These are phyloP conservation scores for Lateolabrax maculatus DNA, from an alignment of 2,797 vertebrate species.

Conservation along the genomic window DNA sequence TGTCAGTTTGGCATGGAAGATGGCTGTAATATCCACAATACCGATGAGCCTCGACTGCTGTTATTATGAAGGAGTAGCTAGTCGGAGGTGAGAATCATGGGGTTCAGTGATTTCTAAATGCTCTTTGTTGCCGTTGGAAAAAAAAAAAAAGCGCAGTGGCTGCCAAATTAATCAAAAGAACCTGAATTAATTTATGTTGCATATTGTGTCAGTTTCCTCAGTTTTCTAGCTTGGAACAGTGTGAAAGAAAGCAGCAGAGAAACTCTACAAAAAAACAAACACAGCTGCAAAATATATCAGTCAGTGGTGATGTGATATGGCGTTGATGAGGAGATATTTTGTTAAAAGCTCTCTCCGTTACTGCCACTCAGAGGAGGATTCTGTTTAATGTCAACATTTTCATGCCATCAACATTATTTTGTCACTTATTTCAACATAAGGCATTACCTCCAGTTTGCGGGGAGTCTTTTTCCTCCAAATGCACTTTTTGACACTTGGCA, in stretches of 20 bases:
- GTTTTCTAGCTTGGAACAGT: not conserved
- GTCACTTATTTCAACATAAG: not conserved
- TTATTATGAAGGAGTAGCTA: not conserved
- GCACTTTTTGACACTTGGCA: not conserved
- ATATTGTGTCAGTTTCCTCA: not conserved
- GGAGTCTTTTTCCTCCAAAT: not conserved
- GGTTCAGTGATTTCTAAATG: not conserved
- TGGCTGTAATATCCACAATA: not conserved
- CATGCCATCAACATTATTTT: not conserved
- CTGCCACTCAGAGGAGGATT: slow-evolving; percentile 11
- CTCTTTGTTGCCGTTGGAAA: slow-evolving; percentile 18
- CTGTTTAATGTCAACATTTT: slow-evolving; percentile 20
- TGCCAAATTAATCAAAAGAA: not conserved
- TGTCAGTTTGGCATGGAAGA: not conserved
- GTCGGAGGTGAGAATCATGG: not conserved
- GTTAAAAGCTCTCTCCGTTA: slow-evolving; percentile 28
- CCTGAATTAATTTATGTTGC: not conserved
- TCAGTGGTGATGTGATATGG: slow-evolving; percentile 18
- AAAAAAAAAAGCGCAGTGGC: too few relatives aligned
- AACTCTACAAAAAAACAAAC: not conserved
- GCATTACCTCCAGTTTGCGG: not conserved
- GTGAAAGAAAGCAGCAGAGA: not conserved
- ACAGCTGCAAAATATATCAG: slow-evolving; percentile 30
- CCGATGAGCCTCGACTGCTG: not conserved
- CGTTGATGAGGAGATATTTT: slow-evolving; percentile 7